Evolutionary conservation across 2,113 vertebrate genomes (phyloP).

Genomic region (Melanerpes formicivorus): DNA sequence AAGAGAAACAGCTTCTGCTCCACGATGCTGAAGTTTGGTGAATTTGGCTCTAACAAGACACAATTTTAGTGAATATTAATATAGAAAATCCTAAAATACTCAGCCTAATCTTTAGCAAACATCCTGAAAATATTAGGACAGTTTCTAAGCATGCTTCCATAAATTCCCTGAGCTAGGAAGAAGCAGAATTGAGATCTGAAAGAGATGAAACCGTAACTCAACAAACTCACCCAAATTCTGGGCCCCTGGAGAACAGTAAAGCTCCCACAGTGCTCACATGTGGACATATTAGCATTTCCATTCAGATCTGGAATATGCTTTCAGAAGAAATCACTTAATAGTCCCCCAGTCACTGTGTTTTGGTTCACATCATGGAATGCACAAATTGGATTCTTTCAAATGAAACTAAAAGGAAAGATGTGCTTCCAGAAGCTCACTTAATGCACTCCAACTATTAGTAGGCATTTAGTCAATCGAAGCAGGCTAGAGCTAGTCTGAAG

Average conservation of each 20-base stretch:
- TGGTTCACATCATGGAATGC: not conserved
- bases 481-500: not conserved
- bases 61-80: not conserved
- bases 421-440: not conserved
- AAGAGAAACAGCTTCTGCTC: not conserved
- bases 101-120: not conserved
- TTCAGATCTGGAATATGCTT: not conserved
- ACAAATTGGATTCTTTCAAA: not conserved
- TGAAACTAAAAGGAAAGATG: not conserved
- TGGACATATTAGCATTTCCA: not conserved
- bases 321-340: not conserved
- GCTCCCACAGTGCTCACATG: not conserved
- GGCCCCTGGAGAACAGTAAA: not conserved
- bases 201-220: not conserved
- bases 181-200: not conserved
- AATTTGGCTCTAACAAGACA: not conserved
- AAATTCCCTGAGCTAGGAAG: not conserved
- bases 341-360: not conserved
- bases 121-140: not conserved
- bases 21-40: not conserved
- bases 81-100: constrained; percentile 19
- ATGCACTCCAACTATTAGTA: not conserved
- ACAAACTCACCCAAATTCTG: not conserved
- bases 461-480: not conserved
- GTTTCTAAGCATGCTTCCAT: not conserved